These are phyloP conservation scores for Baronia brevicornis DNA, from an alignment of 2,888 invertebrate species.

Conservation along the genomic window DNA sequence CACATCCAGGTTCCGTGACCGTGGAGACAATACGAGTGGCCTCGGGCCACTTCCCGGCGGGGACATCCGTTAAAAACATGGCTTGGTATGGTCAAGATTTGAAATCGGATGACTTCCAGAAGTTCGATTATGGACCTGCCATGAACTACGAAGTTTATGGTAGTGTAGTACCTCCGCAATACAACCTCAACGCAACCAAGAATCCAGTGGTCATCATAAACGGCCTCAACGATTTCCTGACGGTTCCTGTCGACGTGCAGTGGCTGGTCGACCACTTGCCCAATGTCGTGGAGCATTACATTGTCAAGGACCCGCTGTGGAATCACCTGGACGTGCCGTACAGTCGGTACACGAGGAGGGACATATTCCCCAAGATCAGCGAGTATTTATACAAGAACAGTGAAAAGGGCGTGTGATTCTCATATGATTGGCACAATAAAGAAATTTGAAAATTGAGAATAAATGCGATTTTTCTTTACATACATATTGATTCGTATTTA, in stretches of 20 bases:
- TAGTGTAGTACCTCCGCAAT: slow-evolving; percentile 34
- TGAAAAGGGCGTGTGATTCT: too few relatives aligned
- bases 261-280: slow-evolving; percentile 70
- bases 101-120: slow-evolving; percentile 32
- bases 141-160: slow-evolving; percentile 41
- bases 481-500: too few relatives aligned
- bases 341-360: slow-evolving; percentile 30
- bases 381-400: slow-evolving; percentile 28
- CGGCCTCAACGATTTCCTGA: slow-evolving; percentile 72
- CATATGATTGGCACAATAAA: too few relatives aligned
- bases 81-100: slow-evolving; percentile 48
- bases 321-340: slow-evolving; percentile 39
- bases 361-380: slow-evolving; percentile 30
- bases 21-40: slow-evolving; percentile 33
- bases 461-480: too few relatives aligned
- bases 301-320: slow-evolving; percentile 65
- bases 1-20: slow-evolving; percentile 42
- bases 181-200: slow-evolving; percentile 37
- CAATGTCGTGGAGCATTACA: slow-evolving; percentile 68
- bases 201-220: slow-evolving; percentile 43
- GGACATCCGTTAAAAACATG: slow-evolving; percentile 42
- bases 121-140: slow-evolving; percentile 43
- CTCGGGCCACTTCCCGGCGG: slow-evolving; percentile 46
- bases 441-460: too few relatives aligned
- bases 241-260: slow-evolving; percentile 73